Evolutionary conservation across 1,140 invertebrate genomes (phyloP), one percentile per base, ranked within the genome.

Genomic region (Listronotus bonariensis): DNA sequence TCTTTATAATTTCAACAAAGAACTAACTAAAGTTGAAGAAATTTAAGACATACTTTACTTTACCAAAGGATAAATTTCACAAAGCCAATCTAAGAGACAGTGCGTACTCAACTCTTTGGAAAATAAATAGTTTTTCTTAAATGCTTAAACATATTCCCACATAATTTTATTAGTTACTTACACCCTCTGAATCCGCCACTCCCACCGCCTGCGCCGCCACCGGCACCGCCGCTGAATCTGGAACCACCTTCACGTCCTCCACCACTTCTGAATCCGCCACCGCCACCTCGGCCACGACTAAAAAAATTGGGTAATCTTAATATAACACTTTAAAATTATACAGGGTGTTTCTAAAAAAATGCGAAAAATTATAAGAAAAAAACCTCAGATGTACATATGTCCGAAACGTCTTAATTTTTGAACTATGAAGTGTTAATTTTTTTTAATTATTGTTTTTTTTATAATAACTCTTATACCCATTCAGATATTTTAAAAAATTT

Each of bases 91-190:
- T 14, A 31, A 51, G 5, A 32, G 48, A 32, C 31, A 51, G 48
- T 31, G 20, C 32, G 48, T 14, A 51, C 48, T 51, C 48, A 51
- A 51, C 48, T 18, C 48, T 51, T 51, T 51, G 48, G 48, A 51
- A 11, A 11, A 36, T 9, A 7, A 36, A 36, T 36, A 36, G 1
- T 12, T 26, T 26, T 5, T 26, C 1, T 26, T 26, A 26, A 26
- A 12, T 40, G 10, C 38, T 12, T 14, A 40, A 10, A n/a, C n/a
- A n/a, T n/a, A n/a, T n/a, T 26, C 20, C 20, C 5, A 26, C 34
- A 12, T 36, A 12, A 10, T 2, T 36, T 10, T 36, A 36, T 43
- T 15, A 26, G 18, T 42, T 42, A 60, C 57, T 60, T 51, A 60
- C 57, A 51, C 17, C 45, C 57, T 40, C 59, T 53, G 31, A 12